A percentile compares a stretch with the other conserved stretches of the same genome.
phyloP scores from a whole-genome alignment of 2,113 vertebrate species.

The Hymenochirus boettgeri region DNA sequence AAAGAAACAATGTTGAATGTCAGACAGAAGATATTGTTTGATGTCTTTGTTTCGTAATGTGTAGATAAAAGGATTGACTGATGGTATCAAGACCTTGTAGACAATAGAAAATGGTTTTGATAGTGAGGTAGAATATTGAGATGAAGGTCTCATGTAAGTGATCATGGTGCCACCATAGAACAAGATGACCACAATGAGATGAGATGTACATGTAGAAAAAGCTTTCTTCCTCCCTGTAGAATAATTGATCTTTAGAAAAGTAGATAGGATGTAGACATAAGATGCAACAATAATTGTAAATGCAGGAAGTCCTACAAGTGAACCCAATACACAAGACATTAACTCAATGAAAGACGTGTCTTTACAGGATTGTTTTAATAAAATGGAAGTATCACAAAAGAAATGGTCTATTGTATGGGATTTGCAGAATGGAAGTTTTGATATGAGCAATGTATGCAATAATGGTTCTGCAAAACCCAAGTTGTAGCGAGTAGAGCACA shows the following conservation, averaged over 20 bases:
- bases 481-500: background rate
- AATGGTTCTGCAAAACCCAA: conserved; percentile 3
- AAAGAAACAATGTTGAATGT: too few species aligned
- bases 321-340: background rate
- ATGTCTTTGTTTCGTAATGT: conserved; percentile 5
- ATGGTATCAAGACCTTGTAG: background rate
- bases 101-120: background rate
- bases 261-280: background rate
- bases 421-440: conserved; percentile 10
- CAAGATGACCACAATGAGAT: conserved; percentile 1
- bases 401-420: background rate
- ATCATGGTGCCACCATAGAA: background rate
- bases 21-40: too few species aligned
- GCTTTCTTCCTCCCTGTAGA: background rate
- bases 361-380: background rate
- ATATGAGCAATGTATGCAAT: background rate
- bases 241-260: conserved; percentile 6
- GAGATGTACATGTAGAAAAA: conserved; percentile 3
- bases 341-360: background rate
- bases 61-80: conserved; percentile 2
- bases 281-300: background rate
- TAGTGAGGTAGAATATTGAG: background rate
- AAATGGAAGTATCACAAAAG: conserved; percentile 8
- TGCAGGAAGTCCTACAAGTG: background rate
- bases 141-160: background rate